These are phyloP conservation scores for Yponomeuta sedellus DNA, from an alignment of 2,888 invertebrate genomes.

Conservation along the genomic window DNA sequence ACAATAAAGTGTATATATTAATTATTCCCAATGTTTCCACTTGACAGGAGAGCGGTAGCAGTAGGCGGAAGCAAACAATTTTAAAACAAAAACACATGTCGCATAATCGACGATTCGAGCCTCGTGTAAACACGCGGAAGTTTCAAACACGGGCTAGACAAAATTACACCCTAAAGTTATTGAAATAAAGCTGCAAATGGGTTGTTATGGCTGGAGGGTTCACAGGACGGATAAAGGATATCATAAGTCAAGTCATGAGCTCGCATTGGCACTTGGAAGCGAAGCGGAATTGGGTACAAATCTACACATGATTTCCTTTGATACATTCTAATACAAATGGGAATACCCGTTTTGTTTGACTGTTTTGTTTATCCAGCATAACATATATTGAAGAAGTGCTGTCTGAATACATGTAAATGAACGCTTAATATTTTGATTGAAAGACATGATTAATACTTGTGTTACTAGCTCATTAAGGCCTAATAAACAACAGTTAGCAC, in stretches of 20 bases:
- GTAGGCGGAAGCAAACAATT: neutral
- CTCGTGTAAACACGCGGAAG: neutral
- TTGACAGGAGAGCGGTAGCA: too few species aligned
- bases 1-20: too few species aligned
- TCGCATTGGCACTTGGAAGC: neutral
- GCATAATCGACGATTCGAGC: neutral
- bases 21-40: too few species aligned
- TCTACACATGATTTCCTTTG: constrained; percentile 1
- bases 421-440: too few species aligned
- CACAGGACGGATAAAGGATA: neutral
- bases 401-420: too few species aligned
- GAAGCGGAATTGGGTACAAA: neutral
- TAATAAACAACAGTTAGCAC: too few species aligned
- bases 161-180: neutral
- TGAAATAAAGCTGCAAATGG: neutral
- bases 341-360: neutral
- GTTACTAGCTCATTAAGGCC: too few species aligned
- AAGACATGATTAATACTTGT: too few species aligned
- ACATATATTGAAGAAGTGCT: neutral
- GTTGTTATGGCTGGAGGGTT: neutral
- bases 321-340: neutral
- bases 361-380: neutral
- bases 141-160: neutral
- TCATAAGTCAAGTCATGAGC: neutral
- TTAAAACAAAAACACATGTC: neutral